These are phyloP conservation scores for Halictus quadricinctus DNA, from an alignment of 2,888 invertebrate species.

Conservation along the genomic window DNA sequence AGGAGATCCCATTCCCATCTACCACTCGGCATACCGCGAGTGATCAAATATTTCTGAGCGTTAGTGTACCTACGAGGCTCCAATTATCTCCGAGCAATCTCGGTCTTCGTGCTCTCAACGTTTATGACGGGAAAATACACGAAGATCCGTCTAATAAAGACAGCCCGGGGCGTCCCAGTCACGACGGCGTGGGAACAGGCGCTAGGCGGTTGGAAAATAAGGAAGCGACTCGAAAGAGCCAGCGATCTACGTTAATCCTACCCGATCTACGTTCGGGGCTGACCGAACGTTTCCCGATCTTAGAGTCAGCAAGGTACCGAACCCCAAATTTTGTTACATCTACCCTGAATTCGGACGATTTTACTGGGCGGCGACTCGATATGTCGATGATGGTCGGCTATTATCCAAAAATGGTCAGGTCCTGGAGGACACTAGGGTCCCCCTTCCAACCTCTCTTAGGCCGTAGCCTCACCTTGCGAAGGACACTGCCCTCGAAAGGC, in stretches of 20 bases:
- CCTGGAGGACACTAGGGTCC: neutral
- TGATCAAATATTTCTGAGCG: neutral
- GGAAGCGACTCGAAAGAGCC: constrained; percentile 27
- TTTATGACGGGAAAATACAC: constrained; percentile 11
- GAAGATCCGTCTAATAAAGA: constrained; percentile 6
- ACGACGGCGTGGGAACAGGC: constrained; percentile 16
- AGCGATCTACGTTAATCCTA: constrained; percentile 57
- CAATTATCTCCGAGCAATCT: constrained; percentile 9
- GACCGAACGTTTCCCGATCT: constrained; percentile 50
- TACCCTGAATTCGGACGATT: no score
- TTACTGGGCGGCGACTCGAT: no score
- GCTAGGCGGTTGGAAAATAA: constrained; percentile 5
- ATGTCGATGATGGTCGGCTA: no score
- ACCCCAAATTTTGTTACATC: neutral
- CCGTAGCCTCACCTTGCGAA: no score
- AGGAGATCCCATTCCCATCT: neutral
- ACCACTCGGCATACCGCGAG: neutral
- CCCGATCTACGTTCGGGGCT: constrained; percentile 54
- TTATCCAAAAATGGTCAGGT: no score
- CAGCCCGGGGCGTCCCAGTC: constrained; percentile 3
- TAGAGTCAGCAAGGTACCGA: neutral
- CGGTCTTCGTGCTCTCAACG: neutral
- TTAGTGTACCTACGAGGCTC: neutral
- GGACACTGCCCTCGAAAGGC: no score
- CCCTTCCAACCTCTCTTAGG: neutral